Evolutionary conservation across 2,797 vertebrate species (phyloP), one percentile per base, ranked within the genome.

Genomic region (Pogoniulus pusillus): DNA sequence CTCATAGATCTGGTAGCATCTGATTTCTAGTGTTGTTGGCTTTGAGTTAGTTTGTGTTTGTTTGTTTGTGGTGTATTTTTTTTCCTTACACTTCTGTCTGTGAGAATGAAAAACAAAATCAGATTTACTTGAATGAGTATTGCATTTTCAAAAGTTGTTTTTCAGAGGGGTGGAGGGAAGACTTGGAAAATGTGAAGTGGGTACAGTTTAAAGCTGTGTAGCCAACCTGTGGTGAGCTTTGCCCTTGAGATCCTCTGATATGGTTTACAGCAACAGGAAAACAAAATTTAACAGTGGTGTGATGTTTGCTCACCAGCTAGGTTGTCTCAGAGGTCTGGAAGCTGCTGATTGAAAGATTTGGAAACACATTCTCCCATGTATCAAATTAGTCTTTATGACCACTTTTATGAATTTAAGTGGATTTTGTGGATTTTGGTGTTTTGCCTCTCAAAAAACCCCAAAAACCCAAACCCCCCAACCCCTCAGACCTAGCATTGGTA

Each of bases 111-210:
- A 64, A 41, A 41, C 16, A 76, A 15, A 47, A 59, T 71, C 16
- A 39, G 29, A n/a, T 12, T 70, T 66, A 16, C 11, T 58, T 78
- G 58, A 66, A 55, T 24, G 64, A 72, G 20, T 82, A 41, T 16
- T 64, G 18, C 26, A 11, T 72, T 82, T 63, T 84, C 51, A 16
- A 30, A 14, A 54, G 32, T 14, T 7, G 2, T 8, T 64, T 75
- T 39, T 13, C 14, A 9, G 20, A 27, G 13, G 3, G 11, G 1
- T 2, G 2, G 8, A 30, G 27, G 24, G 5, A 10, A 37, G 35
- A 51, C 43, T 82, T 71, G n/a, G 71, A 71, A 90, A 92, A 75
- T 39, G 10, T 55, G 26, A 75, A 58, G 5, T 39, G 18, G 30
- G 41, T 26, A 16, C 6, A 10, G 29, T 77, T 70, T 64, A 65